A percentile compares a stretch with the other conserved stretches of the same genome.
Evolutionary conservation across 2,797 vertebrate species (phyloP).

Genomic region (Crenichthys baileyi): DNA sequence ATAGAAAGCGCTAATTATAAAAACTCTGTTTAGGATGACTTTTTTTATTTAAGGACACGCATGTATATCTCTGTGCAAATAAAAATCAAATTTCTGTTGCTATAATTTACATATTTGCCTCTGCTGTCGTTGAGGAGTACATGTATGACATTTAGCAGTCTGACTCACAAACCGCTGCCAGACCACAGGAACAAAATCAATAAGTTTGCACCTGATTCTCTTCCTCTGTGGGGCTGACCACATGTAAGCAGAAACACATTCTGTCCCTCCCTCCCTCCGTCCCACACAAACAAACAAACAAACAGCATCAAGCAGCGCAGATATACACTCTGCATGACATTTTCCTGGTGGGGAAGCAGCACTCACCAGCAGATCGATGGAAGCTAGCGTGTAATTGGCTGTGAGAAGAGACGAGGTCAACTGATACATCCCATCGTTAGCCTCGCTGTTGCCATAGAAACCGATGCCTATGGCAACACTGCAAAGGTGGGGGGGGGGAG

Average conservation of each 20-base stretch:
- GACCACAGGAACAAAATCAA: slow-evolving; percentile 57
- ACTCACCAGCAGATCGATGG: slow-evolving; percentile 92
- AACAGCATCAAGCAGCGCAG: slow-evolving; percentile 4
- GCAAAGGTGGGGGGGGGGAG: slow-evolving; percentile 50
- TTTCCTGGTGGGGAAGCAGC: slow-evolving; percentile 54
- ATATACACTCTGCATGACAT: slow-evolving; percentile 60
- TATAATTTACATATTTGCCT: not conserved
- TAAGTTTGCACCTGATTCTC: slow-evolving; percentile 55
- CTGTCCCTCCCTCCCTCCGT: slow-evolving; percentile 3
- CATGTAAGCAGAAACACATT: slow-evolving; percentile 29
- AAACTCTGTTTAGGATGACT: not conserved
- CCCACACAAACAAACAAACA: slow-evolving; percentile 19
- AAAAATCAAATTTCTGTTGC: not conserved
- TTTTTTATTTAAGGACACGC: not conserved
- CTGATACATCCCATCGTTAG: slow-evolving; percentile 95
- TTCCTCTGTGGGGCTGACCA: slow-evolving; percentile 35
- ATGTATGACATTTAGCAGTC: slow-evolving; percentile 19
- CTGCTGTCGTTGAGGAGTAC: not conserved
- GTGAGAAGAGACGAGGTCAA: slow-evolving; percentile 92
- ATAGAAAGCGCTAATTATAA: too few species aligned
- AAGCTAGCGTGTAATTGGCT: slow-evolving; percentile 92
- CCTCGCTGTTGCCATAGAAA: slow-evolving; percentile 98
- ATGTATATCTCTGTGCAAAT: not conserved
- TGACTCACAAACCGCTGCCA: slow-evolving; percentile 63
- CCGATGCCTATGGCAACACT: slow-evolving; percentile 93